Conservation (phyloP, 2,797 vertebrate genomes). For the Mycteria americana region DNA sequence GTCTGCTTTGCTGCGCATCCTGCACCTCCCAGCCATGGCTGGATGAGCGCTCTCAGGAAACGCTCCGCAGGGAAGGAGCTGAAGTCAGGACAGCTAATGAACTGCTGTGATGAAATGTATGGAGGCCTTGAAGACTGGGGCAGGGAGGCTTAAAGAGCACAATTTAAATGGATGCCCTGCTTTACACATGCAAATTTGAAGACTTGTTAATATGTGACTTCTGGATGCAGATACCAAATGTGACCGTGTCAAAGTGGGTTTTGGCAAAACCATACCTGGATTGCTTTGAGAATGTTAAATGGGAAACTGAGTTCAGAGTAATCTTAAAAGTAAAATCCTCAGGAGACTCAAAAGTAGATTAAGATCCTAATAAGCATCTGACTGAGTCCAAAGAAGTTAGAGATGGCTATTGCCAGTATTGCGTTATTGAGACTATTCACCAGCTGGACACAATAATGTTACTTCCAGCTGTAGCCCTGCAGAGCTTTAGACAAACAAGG, state of each 20-base stretch:
- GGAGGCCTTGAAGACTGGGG: background rate
- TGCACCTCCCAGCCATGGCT: background rate
- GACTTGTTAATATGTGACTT: background rate
- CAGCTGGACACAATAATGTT: background rate
- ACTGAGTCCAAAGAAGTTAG: background rate
- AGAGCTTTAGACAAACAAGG: background rate
- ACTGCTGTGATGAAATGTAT: background rate
- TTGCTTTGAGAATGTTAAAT: background rate
- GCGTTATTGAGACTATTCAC: background rate
- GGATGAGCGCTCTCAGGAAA: background rate
- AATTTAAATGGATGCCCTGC: background rate
- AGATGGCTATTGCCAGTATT: background rate
- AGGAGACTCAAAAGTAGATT: background rate
- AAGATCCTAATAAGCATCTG: background rate
- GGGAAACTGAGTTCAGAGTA: background rate
- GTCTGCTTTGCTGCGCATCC: background rate
- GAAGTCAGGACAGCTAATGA: background rate
- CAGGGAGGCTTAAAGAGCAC: background rate
- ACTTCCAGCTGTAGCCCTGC: background rate
- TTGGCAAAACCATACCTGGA: background rate
- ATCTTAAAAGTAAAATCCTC: background rate
- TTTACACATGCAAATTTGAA: background rate
- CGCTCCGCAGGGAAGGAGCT: background rate
- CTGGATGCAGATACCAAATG: background rate
- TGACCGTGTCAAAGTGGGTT: rapidly evolving